Base-by-base conservation (phyloP, 1,140 invertebrate genomes). In the Hypsibius dujardini region DNA sequence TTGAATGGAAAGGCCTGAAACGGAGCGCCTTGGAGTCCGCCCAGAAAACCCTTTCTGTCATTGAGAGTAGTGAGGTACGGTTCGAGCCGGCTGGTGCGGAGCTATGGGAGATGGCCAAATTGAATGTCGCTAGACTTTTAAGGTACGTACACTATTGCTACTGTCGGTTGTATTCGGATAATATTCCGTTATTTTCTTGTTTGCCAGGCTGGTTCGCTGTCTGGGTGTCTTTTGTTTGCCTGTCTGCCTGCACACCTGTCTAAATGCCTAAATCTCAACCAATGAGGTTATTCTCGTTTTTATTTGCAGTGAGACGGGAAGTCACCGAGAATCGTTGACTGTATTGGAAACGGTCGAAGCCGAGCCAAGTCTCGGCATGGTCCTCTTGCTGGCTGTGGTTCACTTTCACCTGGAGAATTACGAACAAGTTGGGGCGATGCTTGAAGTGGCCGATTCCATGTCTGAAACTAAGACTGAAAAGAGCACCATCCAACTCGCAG, bases 31-130 rank as follows among this genome's bases (percentile, higher is more conserved):
- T 56, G 50, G 50, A 56, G n/a, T 7, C n/a, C 7, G 7, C 50
- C 50, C 50, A 12, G 7, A 7, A n/a, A 7, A n/a, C 50, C 50
- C n/a, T 56, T 7, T 12, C 7, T 12, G 50, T 56, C 50, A 56
- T 56, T 7, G 50, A 56, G n/a, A 56, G n/a, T 56, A 56, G 50
- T 56, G 50, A 56, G n/a, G 50, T 12, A 56, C 50, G 50, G 50
- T n/a, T 56, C 7, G 50, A 56, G n/a, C 7, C 7, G n/a, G 50
- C 7, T 7, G 50, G 50, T 56, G 7, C n/a, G 50, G 50, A 12
- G 50, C 7, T 7, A 56, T 56, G 50, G 50, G n/a, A 56, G 7
- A 56, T 56, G 50, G 50, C 50, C 50, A 56, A 56, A n/a, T 56
- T 56, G 50, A 56, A 56, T n/a, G n/a, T n/a, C 7, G 50, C 50